Base-by-base conservation (phyloP, 2,797 vertebrate genomes). In the Erethizon dorsatum region DNA sequence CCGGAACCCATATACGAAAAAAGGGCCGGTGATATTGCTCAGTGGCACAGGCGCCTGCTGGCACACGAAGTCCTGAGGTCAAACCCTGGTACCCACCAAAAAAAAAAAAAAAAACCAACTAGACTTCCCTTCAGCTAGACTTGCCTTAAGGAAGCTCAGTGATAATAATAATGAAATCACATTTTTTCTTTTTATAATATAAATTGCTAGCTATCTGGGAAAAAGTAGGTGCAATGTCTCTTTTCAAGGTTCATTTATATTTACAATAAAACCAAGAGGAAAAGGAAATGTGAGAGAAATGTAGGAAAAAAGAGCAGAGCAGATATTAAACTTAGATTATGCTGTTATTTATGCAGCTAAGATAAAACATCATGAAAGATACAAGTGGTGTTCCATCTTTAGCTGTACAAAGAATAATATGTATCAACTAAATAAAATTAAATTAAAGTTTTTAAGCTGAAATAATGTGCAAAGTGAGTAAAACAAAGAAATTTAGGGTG, bases 341-440 rank as follows among this genome's bases (percentile, higher is more conserved):
- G 41, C 59, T 79, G 37, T 56, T 88, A 77, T 91, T 92, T 61
- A 54, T 22, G 31, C 3, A 78, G 83, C 8, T 67, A 88, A 95
- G n/a, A 88, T 33, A 54, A 91, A 91, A 18, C 41, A 61, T 26
- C 47, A 33, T 31, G 69, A 93, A 88, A 83, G 37, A 75, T 37
- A 57, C 26, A 90, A 67, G 22, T 56, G 15, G 47, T 88, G 33
- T 67, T 86, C 54, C 85, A 5, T 24, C 37, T 69, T 88, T 91
- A 63, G 22, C 59, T 96, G 54, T 96, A 61, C 94, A 69, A 88
- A 69, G 33, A 92, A 86, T 85, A 96, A 52, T 47, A 33, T 22
- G 83, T 80, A 78, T 56, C 45, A 54, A 92, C 20, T 22, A 83
- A 73, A 67, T 86, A 69, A 90, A 91, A 80, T 7, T 57, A 78